Conservation (phyloP, 2,113 vertebrate species). For the Rattus rattus region DNA sequence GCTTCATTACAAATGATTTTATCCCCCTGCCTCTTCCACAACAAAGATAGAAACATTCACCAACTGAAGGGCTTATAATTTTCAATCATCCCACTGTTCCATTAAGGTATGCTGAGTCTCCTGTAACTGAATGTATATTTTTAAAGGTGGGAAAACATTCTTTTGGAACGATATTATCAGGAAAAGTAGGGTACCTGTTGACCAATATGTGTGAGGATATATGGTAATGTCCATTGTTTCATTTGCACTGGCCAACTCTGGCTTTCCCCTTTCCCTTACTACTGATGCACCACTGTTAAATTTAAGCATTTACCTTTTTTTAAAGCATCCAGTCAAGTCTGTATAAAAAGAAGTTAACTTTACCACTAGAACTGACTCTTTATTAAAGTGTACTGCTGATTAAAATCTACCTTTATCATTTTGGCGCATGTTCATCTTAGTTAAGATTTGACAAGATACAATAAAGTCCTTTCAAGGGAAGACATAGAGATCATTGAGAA, state of each 20-base stretch:
- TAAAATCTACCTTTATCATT: neutral
- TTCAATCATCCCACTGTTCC: neutral
- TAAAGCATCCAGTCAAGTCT: neutral
- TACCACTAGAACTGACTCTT: neutral
- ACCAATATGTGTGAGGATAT: neutral
- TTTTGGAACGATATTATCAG: neutral
- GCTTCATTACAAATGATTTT: neutral
- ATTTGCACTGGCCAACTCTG: neutral
- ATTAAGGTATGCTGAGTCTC: neutral
- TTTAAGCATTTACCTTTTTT: rapidly evolving
- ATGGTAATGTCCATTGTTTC: neutral
- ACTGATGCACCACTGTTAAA: neutral
- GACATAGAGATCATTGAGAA: neutral
- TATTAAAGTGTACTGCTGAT: neutral
- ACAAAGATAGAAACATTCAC: neutral
- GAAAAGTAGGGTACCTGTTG: neutral
- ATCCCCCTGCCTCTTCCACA: neutral
- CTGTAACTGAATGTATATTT: neutral
- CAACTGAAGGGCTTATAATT: neutral
- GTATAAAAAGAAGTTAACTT: neutral
- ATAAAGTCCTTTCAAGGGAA: neutral
- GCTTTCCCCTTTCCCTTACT: neutral
- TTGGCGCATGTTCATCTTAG: neutral
- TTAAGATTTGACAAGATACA: neutral
- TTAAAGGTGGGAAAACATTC: neutral